Evolutionary conservation across 2,888 invertebrate genomes (phyloP).

Genomic region (Microctonus aethiopoides): DNA sequence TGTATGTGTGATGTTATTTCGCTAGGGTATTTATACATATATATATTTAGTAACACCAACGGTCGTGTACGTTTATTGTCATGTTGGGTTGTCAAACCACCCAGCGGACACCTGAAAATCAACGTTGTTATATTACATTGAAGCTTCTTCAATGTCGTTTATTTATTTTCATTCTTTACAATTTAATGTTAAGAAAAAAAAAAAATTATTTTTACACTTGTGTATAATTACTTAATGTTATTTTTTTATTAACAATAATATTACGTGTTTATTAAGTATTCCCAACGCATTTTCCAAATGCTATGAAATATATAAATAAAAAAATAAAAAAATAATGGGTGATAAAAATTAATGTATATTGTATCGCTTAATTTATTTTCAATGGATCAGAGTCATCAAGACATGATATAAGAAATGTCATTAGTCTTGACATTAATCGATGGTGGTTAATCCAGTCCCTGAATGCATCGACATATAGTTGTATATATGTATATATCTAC

Average conservation of each 20-base stretch:
- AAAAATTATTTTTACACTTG: neutral
- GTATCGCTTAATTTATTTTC: slow-evolving; percentile 23
- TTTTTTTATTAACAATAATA: neutral
- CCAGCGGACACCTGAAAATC: slow-evolving; percentile 41
- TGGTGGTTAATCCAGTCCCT: slow-evolving; percentile 15
- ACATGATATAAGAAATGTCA: slow-evolving; percentile 22
- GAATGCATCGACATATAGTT: slow-evolving; percentile 3
- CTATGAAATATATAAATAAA: neutral
- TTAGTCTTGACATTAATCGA: slow-evolving; percentile 30
- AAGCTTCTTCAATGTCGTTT: neutral
- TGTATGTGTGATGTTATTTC: slow-evolving; percentile 1
- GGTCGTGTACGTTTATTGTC: slow-evolving; percentile 23
- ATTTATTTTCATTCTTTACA: slow-evolving; percentile 4
- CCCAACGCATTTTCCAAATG: neutral
- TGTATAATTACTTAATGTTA: neutral
- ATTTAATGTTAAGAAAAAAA: slow-evolving; percentile 30
- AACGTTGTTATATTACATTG: slow-evolving; percentile 11
- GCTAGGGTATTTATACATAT: neutral
- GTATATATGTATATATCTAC: slow-evolving; percentile 18
- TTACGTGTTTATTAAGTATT: neutral
- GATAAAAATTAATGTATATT: slow-evolving; percentile 5
- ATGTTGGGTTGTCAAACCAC: slow-evolving; percentile 42
- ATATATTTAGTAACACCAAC: slow-evolving; percentile 21
- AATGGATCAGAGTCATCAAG: slow-evolving; percentile 28
- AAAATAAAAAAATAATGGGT: neutral